A percentile compares a stretch with the other conserved stretches of the same genome.
Evolutionary conservation across 2,888 invertebrate species (phyloP).

Genomic region (Lasius platythorax): DNA sequence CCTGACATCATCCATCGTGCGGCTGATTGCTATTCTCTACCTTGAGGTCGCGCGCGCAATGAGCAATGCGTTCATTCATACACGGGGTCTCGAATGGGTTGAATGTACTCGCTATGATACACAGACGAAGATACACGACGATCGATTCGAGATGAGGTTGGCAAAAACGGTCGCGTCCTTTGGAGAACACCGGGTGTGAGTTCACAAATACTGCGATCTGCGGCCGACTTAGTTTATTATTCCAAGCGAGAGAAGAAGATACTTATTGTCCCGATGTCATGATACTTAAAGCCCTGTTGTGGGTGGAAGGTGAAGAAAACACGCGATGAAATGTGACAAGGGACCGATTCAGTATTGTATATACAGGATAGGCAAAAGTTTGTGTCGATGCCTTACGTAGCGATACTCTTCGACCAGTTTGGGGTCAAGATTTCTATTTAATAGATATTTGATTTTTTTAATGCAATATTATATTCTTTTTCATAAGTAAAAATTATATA

Average conservation of each 20-base stretch:
- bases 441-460: neutral
- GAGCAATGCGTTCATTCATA: constrained; percentile 79
- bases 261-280: constrained; percentile 27
- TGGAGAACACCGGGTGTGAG: constrained; percentile 47
- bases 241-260: constrained; percentile 11
- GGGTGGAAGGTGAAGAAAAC: constrained; percentile 43
- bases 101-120: constrained; percentile 55
- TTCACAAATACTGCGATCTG: constrained; percentile 39
- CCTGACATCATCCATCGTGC: constrained; percentile 80
- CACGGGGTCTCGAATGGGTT: constrained; percentile 44
- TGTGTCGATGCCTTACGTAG: neutral
- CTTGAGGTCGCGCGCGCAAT: constrained; percentile 69
- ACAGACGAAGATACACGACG: constrained; percentile 48
- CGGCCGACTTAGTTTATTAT: constrained; percentile 49
- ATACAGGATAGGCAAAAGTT: neutral
- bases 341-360: constrained; percentile 28
- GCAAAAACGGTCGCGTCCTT: constrained; percentile 40
- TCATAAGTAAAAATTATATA: neutral
- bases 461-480: neutral
- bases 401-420: neutral
- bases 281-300: constrained; percentile 22
- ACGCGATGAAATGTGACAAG: constrained; percentile 46
- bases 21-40: constrained; percentile 77
- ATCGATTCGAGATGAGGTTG: constrained; percentile 46
- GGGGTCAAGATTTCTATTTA: neutral